Evolutionary conservation across 2,113 vertebrate genomes (phyloP), one percentile per base, ranked within the genome.

Genomic region (Dicaeum eximium): DNA sequence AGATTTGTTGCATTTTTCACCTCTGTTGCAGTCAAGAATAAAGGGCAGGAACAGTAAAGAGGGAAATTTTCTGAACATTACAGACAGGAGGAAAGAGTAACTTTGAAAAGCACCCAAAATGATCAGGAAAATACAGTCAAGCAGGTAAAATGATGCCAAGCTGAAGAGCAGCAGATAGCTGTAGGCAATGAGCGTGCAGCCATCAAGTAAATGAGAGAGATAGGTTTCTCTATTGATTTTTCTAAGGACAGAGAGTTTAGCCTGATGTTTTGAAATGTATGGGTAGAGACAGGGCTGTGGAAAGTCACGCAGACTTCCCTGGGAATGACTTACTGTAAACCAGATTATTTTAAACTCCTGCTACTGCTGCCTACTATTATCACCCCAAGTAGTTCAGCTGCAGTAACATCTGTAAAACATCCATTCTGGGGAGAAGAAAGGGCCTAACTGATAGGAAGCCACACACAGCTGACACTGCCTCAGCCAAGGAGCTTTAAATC

Each of bases 151-250:
- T 27, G 86, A 77, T 37, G 62, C 48, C 51, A 92, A 44, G 53
- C 45, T 83, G 69, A 86, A 92, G 83, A 85, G 53, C 18, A 87
- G 85, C 57, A 87, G 87, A 81, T 47, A 84, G 75, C 91, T 95
- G 64, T 24, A 93, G 80, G 82, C 82, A 83, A 44, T 37, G 74
- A 85, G 78, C 33, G 65, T 9, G 54, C 74, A 96, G 81, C 54
- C 78, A 95, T 82, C 82, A 88, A 80, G 47, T 71, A 81, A 95
- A 95, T 79, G 83, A 91, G 72, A 82, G 61, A 65, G 25, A 80
- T 20, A 77, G 21, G 33, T 80, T 93, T 88, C 67, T 80, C 47
- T 58, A 92, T 88, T 54, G 67, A 95, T 95, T 96, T 93, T 95
- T 92, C 67, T 93, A 78, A 84, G 69, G 57, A 92, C 4, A 12